Evolutionary conservation across 2,888 invertebrate species (phyloP).

Genomic region (Eilema griseolum): DNA sequence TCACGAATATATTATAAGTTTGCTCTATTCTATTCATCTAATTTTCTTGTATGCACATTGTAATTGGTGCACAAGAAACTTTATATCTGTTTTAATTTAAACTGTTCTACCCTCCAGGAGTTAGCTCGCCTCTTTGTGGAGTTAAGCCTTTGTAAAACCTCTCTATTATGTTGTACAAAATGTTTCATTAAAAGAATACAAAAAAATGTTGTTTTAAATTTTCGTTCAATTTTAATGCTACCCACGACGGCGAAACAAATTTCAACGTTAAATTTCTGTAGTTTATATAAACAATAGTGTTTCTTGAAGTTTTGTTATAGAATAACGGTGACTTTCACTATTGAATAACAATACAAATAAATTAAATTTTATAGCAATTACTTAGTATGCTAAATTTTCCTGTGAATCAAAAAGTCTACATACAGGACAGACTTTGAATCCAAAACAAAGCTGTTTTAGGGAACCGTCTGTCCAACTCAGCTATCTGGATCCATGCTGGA

Average conservation of each 20-base stretch:
- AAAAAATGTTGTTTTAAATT: not conserved
- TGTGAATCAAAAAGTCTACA: no score
- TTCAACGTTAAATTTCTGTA: slow-evolving; percentile 1
- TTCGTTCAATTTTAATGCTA: not conserved
- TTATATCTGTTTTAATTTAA: not conserved
- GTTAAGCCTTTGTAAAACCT: not conserved
- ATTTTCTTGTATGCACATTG: not conserved
- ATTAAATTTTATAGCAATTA: not conserved
- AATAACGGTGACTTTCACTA: no score
- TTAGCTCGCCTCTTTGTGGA: not conserved
- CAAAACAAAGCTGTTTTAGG: no score
- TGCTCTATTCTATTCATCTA: not conserved
- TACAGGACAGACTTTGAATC: no score
- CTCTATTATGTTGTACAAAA: not conserved
- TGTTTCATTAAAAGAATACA: not conserved
- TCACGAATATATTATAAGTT: not conserved
- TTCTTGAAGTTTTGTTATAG: not conserved
- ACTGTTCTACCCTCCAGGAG: not conserved
- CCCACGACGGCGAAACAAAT: not conserved
- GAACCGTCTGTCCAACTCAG: no score
- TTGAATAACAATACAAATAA: not conserved
- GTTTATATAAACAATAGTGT: not conserved
- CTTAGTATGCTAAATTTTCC: not conserved
- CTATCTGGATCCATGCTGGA: no score
- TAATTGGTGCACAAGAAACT: not conserved